Evolutionary conservation across 2,113 vertebrate species (phyloP).

Genomic region (Megalops atlanticus): DNA sequence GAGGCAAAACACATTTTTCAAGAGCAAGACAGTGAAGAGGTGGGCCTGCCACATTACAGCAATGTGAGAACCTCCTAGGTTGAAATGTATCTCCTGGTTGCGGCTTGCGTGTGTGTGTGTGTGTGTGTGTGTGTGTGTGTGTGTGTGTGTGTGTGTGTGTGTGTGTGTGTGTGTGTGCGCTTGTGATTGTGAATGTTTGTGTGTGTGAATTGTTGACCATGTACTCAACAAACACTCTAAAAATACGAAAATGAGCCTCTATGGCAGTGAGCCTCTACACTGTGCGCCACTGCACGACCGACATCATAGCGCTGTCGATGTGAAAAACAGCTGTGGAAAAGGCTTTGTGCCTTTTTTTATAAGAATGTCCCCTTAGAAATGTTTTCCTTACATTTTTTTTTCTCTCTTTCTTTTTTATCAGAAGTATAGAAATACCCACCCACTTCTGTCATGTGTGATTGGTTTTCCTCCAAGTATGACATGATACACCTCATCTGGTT

Average conservation of each 20-base stretch:
- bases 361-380: conserved; percentile 74
- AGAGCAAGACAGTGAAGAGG: too few species aligned
- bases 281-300: conserved; percentile 70
- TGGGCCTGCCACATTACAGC: too few species aligned
- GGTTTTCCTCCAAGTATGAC: conserved; percentile 79
- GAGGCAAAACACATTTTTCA: not conserved
- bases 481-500: conserved; percentile 79
- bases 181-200: conserved; percentile 43
- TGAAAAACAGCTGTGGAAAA: conserved; percentile 78
- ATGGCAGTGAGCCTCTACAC: conserved; percentile 56
- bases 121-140: conserved; percentile 24
- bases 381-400: conserved; percentile 62
- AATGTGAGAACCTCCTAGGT: not conserved
- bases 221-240: conserved; percentile 63
- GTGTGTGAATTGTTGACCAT: too few species aligned
- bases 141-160: conserved; percentile 6
- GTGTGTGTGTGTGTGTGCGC: conserved; percentile 25
- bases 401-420: conserved; percentile 73
- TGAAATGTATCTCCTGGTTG: not conserved
- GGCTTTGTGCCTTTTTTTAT: conserved; percentile 66
- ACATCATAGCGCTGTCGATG: conserved; percentile 62
- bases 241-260: conserved; percentile 60
- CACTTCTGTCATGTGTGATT: conserved; percentile 80
- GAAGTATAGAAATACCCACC: conserved; percentile 76
- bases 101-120: not conserved